Evolutionary conservation across 1,140 invertebrate species (phyloP), one percentile per base, ranked within the genome.

Genomic region (Hylaeus anthracinus): DNA sequence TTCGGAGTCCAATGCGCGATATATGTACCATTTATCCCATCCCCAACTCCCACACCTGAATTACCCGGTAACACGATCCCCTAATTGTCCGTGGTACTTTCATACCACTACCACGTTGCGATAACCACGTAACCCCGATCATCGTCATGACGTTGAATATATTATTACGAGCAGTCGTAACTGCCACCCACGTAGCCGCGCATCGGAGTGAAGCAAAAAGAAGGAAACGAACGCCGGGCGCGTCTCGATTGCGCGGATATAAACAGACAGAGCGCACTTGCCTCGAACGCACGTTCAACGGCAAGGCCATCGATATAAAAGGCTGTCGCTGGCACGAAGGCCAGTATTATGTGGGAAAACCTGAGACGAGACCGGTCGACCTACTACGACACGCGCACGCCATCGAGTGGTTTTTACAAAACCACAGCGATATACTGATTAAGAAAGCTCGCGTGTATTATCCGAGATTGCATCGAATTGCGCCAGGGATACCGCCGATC

Each of bases 251-350:
- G 55, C 39, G n/a, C 8, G 51, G 61, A 65, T 60, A 73, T 51
- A 72, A 83, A 78, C 65, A 78, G 79, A 76, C 65, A 65, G 37
- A 61, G 39, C 51, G 73, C 55, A 55, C 72, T 72, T 79, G 73
- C 56, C 15, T 56, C 71, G 74, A 76, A 70, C 72, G 48, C 63
- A 66, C 43, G 37, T 85, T 77, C 64, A 70, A 69, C 39, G 53
- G 45, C 80, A 82, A 82, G 80, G 80, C 75, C 67, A 65, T 72
- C 61, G 51, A 78, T 82, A 72, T 71, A 78, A 82, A 67, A 69
- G 64, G 61, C 72, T 83, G 65, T 41, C 71, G 66, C 51, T 75
- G 37, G 74, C 37, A 10, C 43, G 64, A 69, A 79, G 81, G 75
- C 71, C 69, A 61, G 39, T 14, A 55, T 56, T 48, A 67, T 67